phyloP scores from a whole-genome alignment of 1,140 invertebrate species.

The Wasmannia auropunctata region DNA sequence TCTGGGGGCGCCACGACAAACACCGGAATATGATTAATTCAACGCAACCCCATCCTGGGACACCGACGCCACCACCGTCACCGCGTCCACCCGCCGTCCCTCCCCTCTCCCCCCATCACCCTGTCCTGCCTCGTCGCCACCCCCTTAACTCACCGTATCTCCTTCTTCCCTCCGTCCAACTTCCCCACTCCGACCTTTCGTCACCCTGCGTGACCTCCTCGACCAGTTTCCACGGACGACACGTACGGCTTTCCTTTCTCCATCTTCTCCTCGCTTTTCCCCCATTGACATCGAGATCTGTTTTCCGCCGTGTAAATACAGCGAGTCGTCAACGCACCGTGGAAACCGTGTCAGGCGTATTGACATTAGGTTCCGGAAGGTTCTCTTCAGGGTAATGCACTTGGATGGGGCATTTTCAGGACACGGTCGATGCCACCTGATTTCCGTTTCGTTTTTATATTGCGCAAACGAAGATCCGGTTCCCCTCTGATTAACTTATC shows the following conservation, averaged over 20 bases:
- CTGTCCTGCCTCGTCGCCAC: slow-evolving; percentile 48
- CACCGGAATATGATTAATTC: slow-evolving; percentile 86
- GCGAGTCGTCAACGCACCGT: slow-evolving; percentile 12
- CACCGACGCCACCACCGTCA: slow-evolving; percentile 66
- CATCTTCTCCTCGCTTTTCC: background rate
- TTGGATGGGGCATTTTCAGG: background rate
- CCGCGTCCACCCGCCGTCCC: slow-evolving; percentile 40
- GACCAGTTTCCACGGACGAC: slow-evolving; percentile 40
- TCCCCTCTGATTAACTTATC: slow-evolving; percentile 30
- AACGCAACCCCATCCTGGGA: slow-evolving; percentile 80
- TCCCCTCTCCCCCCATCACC: no score
- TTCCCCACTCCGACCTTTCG: background rate
- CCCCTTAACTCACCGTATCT: slow-evolving; percentile 61
- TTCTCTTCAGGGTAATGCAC: background rate
- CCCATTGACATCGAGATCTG: background rate
- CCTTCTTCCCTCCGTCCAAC: slow-evolving; percentile 30
- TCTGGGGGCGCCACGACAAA: slow-evolving; percentile 84
- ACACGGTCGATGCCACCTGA: background rate
- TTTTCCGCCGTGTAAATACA: slow-evolving; percentile 46
- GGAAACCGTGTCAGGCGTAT: slow-evolving; percentile 49
- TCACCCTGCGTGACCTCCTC: slow-evolving; percentile 45
- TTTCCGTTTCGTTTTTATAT: slow-evolving; percentile 42
- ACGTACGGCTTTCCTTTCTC: slow-evolving; percentile 26
- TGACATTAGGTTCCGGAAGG: slow-evolving; percentile 24
- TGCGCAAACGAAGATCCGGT: slow-evolving; percentile 23